Evolutionary conservation across 2,113 vertebrate genomes (phyloP).

Genomic region (Jacana jacana): DNA sequence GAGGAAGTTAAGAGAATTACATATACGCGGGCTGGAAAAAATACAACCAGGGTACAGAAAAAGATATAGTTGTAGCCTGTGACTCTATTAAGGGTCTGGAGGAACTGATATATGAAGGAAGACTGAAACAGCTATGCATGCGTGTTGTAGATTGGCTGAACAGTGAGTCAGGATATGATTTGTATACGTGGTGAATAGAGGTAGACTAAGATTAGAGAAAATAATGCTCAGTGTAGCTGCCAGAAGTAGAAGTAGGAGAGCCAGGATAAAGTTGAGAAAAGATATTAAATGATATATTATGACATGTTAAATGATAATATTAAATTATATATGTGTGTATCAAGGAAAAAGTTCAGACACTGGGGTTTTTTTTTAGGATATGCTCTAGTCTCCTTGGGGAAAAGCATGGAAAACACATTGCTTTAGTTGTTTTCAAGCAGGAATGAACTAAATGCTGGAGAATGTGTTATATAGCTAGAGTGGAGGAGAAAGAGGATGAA

Average conservation of each 20-base stretch:
- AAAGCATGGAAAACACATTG: not conserved
- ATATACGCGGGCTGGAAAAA: not conserved
- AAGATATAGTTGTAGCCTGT: not conserved
- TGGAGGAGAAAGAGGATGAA: not conserved
- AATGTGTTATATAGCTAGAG: not conserved
- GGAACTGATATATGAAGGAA: not conserved
- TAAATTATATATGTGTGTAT: not conserved
- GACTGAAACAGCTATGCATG: not conserved
- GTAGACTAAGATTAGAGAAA: not conserved
- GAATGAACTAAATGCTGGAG: not conserved
- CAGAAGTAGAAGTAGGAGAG: not conserved
- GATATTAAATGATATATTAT: not conserved
- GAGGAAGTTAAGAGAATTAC: conserved; percentile 5
- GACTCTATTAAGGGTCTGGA: not conserved
- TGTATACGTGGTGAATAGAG: not conserved
- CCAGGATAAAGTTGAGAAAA: not conserved
- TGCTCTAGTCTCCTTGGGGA: not conserved
- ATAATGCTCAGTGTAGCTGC: not conserved
- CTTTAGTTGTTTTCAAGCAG: not conserved
- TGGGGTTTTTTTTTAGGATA: not conserved
- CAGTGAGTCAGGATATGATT: not conserved
- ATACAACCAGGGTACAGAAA: not conserved
- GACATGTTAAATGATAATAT: not conserved
- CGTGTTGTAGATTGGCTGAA: not conserved
- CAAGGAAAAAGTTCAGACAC: not conserved